Evolutionary conservation across 2,797 vertebrate genomes (phyloP).

Genomic region (Acanthurus leucopareius): DNA sequence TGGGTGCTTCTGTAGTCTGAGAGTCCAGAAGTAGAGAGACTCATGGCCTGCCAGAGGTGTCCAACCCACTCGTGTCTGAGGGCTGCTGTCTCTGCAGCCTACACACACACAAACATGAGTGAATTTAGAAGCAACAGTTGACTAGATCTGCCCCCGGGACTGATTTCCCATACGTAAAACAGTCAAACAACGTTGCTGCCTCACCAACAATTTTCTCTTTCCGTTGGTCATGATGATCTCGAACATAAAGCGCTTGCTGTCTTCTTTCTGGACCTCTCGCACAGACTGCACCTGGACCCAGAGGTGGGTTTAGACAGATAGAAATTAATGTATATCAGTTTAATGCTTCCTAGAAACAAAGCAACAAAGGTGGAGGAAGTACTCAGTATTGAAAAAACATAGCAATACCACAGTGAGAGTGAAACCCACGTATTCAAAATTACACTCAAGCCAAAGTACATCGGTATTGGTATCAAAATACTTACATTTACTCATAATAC

Average conservation of each 20-base stretch:
- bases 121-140: too few relatives aligned
- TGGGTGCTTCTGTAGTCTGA: constrained; percentile 25
- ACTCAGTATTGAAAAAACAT: neutral
- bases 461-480: neutral
- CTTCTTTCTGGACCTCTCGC: constrained; percentile 67
- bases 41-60: constrained; percentile 83
- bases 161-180: too few relatives aligned
- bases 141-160: neutral
- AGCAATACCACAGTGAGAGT: neutral
- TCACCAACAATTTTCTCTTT: constrained; percentile 88
- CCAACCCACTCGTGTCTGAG: constrained; percentile 82
- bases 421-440: neutral
- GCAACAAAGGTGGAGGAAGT: constrained; percentile 1
- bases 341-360: neutral
- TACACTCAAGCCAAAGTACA: too few relatives aligned
- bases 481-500: neutral
- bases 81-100: constrained; percentile 83
- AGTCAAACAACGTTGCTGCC: constrained; percentile 20
- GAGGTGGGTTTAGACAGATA: neutral
- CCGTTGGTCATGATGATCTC: constrained; percentile 87
- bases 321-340: neutral
- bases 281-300: constrained; percentile 85
- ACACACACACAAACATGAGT: constrained; percentile 1
- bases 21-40: constrained; percentile 53
- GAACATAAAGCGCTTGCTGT: constrained; percentile 81